Conservation (phyloP, 2,888 invertebrate species). For the Andrena bicolor region DNA sequence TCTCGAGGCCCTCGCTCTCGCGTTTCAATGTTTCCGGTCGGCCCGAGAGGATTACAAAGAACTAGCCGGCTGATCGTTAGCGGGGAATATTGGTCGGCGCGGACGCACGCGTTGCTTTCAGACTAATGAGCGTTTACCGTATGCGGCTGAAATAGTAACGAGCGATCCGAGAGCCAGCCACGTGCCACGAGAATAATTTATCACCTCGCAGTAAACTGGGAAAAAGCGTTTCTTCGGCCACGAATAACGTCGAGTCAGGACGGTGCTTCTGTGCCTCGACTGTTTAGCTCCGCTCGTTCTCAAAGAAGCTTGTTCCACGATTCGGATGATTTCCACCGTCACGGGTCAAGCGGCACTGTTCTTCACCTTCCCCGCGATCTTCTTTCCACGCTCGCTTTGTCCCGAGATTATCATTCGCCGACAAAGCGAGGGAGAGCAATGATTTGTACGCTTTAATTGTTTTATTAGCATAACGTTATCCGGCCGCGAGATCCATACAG, state of each 20-base stretch:
- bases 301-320: slow-evolving; percentile 7
- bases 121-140: slow-evolving; percentile 57
- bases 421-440: background rate
- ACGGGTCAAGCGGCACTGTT: slow-evolving; percentile 34
- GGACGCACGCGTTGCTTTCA: slow-evolving; percentile 49
- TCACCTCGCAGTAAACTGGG: slow-evolving; percentile 49
- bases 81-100: slow-evolving; percentile 22
- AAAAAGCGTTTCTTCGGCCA: slow-evolving; percentile 14
- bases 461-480: slow-evolving; percentile 20
- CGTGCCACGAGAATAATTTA: slow-evolving; percentile 66
- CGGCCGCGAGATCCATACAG: background rate
- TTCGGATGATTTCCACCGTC: slow-evolving; percentile 19
- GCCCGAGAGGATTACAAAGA: slow-evolving; percentile 48
- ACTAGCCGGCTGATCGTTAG: slow-evolving; percentile 37
- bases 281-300: background rate
- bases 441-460: slow-evolving; percentile 17
- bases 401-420: background rate
- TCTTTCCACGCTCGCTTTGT: slow-evolving; percentile 3
- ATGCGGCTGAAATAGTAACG: slow-evolving; percentile 55
- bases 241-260: background rate
- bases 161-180: slow-evolving; percentile 43
- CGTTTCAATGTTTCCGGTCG: slow-evolving; percentile 29
- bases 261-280: background rate
- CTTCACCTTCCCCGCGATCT: slow-evolving; percentile 14
- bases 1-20: slow-evolving; percentile 1